Evolutionary conservation across 2,797 vertebrate species (phyloP).

Genomic region (Pristis pectinata): DNA sequence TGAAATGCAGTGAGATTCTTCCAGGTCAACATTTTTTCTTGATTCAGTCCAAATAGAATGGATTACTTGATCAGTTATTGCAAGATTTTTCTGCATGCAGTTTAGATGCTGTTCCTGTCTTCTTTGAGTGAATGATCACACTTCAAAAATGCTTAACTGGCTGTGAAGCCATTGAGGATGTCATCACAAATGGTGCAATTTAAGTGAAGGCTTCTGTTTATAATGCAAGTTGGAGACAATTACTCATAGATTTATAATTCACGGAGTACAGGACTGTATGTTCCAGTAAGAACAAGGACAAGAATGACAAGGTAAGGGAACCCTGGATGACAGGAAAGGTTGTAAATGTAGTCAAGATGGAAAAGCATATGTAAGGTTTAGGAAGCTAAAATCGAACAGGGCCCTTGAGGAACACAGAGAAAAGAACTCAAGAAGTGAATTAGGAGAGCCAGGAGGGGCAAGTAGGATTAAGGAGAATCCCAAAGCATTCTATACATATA

Average conservation of each 20-base stretch:
- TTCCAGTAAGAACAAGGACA: too few species aligned
- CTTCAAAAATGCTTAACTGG: not conserved
- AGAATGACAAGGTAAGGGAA: too few species aligned
- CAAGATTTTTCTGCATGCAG: not conserved
- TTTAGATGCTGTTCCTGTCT: not conserved
- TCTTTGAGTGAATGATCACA: not conserved
- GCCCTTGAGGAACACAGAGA: too few species aligned
- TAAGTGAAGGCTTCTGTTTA: not conserved
- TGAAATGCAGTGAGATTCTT: not conserved
- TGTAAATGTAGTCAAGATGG: too few species aligned
- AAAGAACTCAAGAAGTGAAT: too few species aligned
- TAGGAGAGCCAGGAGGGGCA: too few species aligned
- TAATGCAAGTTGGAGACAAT: not conserved
- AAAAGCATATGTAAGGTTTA: too few species aligned
- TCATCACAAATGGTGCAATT: not conserved
- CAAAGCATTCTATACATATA: too few species aligned
- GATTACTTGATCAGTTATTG: not conserved
- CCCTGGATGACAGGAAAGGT: too few species aligned
- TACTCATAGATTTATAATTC: not conserved
- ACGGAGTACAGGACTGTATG: too few species aligned
- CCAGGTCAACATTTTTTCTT: not conserved
- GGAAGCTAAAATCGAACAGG: too few species aligned
- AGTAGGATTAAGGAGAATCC: too few species aligned
- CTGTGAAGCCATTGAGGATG: not conserved
- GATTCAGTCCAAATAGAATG: not conserved